Conservation (phyloP, 2,888 invertebrate species). For the Ametastegia equiseti region DNA sequence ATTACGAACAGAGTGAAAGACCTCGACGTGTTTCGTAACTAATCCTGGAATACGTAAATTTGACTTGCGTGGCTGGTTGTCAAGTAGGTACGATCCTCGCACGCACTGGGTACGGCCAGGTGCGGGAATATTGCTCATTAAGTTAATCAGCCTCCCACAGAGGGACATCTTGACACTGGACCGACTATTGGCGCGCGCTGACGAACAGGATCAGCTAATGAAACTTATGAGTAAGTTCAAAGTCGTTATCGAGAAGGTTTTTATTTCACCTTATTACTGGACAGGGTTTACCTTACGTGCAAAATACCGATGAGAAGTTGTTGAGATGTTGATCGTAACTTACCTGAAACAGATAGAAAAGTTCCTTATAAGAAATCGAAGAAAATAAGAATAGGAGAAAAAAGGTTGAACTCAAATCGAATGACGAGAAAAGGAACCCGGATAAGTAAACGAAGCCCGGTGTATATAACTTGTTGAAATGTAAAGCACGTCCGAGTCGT, state of each 20-base stretch:
- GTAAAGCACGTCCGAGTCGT: constrained; percentile 21
- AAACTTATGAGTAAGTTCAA: no score
- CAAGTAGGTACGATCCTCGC: not conserved
- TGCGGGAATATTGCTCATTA: constrained; percentile 19
- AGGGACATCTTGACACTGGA: constrained; percentile 6
- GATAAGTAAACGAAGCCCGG: not conserved
- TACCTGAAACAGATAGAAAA: constrained; percentile 57
- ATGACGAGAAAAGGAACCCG: not conserved
- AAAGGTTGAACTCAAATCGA: constrained; percentile 49
- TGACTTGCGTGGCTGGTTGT: not conserved
- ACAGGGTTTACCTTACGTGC: not conserved
- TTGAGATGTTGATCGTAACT: constrained; percentile 48
- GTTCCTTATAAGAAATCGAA: not conserved
- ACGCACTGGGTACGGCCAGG: constrained; percentile 1
- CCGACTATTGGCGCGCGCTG: not conserved
- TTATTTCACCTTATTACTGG: no score
- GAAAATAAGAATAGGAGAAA: not conserved
- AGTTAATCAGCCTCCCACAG: not conserved
- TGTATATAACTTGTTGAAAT: not conserved
- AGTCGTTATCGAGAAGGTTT: not conserved
- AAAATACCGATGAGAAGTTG: not conserved
- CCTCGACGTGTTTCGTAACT: not conserved
- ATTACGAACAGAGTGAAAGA: no score
- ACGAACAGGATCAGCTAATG: no score
- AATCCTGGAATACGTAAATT: not conserved